Percentiles rank a stretch among this genome's conserved stretches.
phyloP scores from a whole-genome alignment of 2,113 vertebrate species.

The Amphiprion percula region DNA sequence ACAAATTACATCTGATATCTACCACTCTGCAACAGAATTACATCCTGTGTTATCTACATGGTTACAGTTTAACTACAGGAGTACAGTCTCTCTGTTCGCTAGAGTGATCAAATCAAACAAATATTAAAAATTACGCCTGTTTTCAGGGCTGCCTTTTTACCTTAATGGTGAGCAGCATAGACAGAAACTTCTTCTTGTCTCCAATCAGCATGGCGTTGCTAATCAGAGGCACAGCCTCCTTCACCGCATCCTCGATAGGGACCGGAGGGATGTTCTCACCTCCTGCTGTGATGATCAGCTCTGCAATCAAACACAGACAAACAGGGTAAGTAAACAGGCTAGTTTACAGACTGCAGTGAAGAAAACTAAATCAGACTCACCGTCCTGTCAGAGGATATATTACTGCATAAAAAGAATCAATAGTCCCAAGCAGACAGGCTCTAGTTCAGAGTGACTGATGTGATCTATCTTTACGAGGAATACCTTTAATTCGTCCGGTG shows the following conservation, averaged over 20 bases:
- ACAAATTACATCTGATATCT: not conserved
- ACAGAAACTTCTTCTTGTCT: conserved; percentile 92
- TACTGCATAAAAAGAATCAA: too few relatives aligned
- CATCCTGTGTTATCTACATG: not conserved
- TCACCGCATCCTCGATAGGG: conserved; percentile 90
- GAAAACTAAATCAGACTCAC: too few relatives aligned
- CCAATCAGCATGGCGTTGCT: conserved; percentile 94
- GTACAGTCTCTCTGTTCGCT: not conserved
- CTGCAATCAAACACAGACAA: conserved; percentile 73
- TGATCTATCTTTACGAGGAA: not conserved
- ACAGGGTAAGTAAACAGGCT: not conserved
- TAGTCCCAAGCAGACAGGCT: too few relatives aligned
- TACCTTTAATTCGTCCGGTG: conserved; percentile 96
- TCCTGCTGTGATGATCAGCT: conserved; percentile 93
- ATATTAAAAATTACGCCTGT: not conserved
- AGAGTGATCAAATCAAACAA: not conserved
- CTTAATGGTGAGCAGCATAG: conserved; percentile 93
- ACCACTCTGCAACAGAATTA: not conserved
- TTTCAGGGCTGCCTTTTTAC: conserved; percentile 63
- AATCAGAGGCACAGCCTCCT: conserved; percentile 90
- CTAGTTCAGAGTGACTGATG: not conserved
- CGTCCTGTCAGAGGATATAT: too few relatives aligned
- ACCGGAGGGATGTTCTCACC: conserved; percentile 92
- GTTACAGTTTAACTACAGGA: not conserved
- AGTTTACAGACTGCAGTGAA: not conserved